Evolutionary conservation across 2,797 vertebrate species (phyloP).

Genomic region (Liasis olivaceus): DNA sequence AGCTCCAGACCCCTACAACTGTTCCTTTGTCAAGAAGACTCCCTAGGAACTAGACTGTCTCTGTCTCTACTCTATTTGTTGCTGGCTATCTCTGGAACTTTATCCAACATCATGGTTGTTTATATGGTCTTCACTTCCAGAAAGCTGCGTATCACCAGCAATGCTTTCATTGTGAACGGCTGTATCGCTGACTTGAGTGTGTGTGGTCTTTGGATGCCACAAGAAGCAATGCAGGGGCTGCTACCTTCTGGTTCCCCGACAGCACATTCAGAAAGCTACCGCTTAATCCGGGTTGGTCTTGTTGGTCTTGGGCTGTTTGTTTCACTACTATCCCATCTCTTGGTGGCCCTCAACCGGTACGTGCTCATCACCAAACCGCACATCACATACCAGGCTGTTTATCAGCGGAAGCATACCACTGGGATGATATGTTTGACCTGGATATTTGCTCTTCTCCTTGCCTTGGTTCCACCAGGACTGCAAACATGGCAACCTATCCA

Average conservation of each 20-base stretch:
- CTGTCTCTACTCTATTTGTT: constrained; percentile 80
- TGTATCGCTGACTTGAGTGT: constrained; percentile 84
- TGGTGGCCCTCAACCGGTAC: constrained; percentile 86
- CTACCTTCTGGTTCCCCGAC: constrained; percentile 70
- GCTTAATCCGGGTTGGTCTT: constrained; percentile 75
- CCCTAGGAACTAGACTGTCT: constrained; percentile 74
- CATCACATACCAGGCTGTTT: constrained; percentile 83
- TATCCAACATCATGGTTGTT: constrained; percentile 84
- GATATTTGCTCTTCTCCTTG: constrained; percentile 78
- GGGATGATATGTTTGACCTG: constrained; percentile 84
- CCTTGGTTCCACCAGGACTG: constrained; percentile 77
- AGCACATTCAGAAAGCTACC: constrained; percentile 65
- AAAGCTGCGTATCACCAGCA: constrained; percentile 86
- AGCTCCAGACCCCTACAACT: constrained; percentile 73
- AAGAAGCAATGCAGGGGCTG: constrained; percentile 80
- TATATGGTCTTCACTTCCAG: constrained; percentile 84
- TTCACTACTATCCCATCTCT: constrained; percentile 84
- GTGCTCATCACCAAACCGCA: constrained; percentile 86
- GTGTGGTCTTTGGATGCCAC: constrained; percentile 89
- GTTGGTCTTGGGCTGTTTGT: constrained; percentile 83
- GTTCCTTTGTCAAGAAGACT: constrained; percentile 76
- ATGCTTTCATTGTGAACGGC: constrained; percentile 87
- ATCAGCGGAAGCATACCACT: constrained; percentile 80
- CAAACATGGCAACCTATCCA: constrained; percentile 60
- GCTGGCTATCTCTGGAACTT: constrained; percentile 80